A percentile compares a stretch with the other conserved stretches of the same genome.
These are phyloP conservation scores for Trilocha varians DNA, from an alignment of 2,888 invertebrate genomes.

Conservation along the genomic window DNA sequence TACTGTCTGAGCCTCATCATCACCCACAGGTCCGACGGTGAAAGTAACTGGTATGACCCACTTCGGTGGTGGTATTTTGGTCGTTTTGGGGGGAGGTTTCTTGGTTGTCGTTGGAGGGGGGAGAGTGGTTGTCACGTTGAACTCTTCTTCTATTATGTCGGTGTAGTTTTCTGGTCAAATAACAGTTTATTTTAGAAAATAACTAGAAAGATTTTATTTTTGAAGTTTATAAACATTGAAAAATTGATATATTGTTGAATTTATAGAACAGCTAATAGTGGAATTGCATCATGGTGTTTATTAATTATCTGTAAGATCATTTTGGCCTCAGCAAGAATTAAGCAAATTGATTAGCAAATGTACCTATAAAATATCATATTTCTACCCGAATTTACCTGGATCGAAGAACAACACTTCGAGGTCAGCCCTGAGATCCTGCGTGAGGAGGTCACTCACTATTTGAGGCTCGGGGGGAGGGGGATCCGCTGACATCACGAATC, in stretches of 20 bases:
- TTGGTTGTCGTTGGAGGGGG: conserved; percentile 33
- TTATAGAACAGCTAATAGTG: no score
- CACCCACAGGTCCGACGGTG: conserved; percentile 76
- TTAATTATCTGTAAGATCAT: no score
- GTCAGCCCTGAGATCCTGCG: conserved; percentile 49
- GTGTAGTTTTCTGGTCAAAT: conserved; percentile 73
- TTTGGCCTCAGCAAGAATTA: no score
- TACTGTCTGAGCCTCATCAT: conserved; percentile 36
- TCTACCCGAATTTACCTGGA: conserved; percentile 31
- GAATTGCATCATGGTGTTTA: no score
- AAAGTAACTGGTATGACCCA: conserved; percentile 88
- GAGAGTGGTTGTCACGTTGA: conserved; percentile 35
- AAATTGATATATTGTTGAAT: no score
- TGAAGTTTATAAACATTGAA: no score
- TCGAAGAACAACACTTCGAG: conserved; percentile 58
- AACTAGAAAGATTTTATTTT: no score
- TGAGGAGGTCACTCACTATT: conserved; percentile 48
- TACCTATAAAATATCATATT: no score
- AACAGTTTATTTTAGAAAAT: no score
- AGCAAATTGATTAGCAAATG: no score
- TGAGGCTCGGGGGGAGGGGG: conserved; percentile 55
- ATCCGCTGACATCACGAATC: conserved; percentile 68
- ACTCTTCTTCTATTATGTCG: conserved; percentile 48
- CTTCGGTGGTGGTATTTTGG: conserved; percentile 54
- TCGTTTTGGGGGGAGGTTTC: conserved; percentile 28